Evolutionary conservation across 2,113 vertebrate genomes (phyloP).

Genomic region (Ranitomeya imitator): DNA sequence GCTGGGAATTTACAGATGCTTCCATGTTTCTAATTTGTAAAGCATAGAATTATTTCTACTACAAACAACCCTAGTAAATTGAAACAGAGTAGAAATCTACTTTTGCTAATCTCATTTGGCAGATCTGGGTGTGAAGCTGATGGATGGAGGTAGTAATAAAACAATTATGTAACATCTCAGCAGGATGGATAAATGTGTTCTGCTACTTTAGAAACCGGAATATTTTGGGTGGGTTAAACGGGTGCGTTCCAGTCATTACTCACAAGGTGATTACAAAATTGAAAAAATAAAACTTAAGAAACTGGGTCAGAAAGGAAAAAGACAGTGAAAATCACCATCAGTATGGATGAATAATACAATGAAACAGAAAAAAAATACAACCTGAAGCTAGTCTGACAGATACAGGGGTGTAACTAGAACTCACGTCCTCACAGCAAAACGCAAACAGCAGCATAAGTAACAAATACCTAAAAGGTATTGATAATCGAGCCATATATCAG

Average conservation of each 20-base stretch:
- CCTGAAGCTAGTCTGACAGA: not conserved
- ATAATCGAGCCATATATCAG: too few species aligned
- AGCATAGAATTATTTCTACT: not conserved
- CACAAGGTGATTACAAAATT: conserved; percentile 19
- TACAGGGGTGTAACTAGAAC: not conserved
- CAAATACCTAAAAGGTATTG: too few species aligned
- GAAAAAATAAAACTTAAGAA: not conserved
- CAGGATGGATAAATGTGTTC: not conserved
- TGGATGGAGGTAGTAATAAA: conserved; percentile 21
- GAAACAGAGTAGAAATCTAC: conserved; percentile 24
- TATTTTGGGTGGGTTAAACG: conserved; percentile 14
- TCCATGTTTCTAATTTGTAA: not conserved
- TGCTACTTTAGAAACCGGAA: not conserved
- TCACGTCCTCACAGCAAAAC: not conserved
- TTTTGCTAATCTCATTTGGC: not conserved
- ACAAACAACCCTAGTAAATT: not conserved
- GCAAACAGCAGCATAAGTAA: too few species aligned
- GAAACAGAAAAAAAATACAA: not conserved
- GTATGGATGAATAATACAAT: not conserved
- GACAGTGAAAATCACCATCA: not conserved
- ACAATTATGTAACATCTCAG: conserved; percentile 30
- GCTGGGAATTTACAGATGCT: not conserved
- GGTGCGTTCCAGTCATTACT: conserved; percentile 14
- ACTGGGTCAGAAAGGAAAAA: conserved; percentile 30
- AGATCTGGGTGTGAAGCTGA: not conserved